Base-by-base conservation (phyloP, 2,888 invertebrate species). In the Parthenolecanium corni region DNA sequence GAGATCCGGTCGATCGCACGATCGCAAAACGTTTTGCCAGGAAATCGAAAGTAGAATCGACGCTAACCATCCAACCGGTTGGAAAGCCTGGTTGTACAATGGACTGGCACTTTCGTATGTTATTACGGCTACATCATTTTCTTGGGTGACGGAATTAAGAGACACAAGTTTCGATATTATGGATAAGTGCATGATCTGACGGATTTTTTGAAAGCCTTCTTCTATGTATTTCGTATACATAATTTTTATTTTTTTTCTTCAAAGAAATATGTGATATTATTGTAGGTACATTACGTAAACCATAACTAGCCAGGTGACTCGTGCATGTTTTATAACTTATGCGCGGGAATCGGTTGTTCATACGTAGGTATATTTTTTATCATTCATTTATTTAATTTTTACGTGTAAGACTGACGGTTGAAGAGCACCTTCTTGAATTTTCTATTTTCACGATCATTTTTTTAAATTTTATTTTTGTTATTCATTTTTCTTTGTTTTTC, bases 81-180 rank as follows among this genome's bases (percentile, higher is more conserved):
- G 91, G 91, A 81, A 83, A 67, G 85, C 87, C 9, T 90, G 90
- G 90, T 79, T 91, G 68, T 90, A 87, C 74, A 88, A 88, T 68
- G 89, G 89, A 69, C 78, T 91, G 63, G 85, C 87, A 67, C 82
- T 86, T 73, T 89, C 90, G 89, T 91, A 84, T 81, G 90, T 88
- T 74, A 66, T 71, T 44, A 44, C 61, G 52, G 52, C 61, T 62
- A 44, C 62, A 21, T 24, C 53, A 20, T 62, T 64, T 62, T 65
- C 49, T 40, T 63, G 66, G 66, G 31, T 62, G 44, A 46, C 46
- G 47, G 63, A 53, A 23, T 25, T 62, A 24, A 57, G 44, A 25
- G 57, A 57, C 25, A 25, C 14, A 14, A 57, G 25, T 46, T 57
- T 25, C 20, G 46, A 57, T 31, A 2, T 12, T 16, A 44, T 57